Evolutionary conservation across 2,797 vertebrate genomes (phyloP).

Genomic region (Pseudomugil tenellus): DNA sequence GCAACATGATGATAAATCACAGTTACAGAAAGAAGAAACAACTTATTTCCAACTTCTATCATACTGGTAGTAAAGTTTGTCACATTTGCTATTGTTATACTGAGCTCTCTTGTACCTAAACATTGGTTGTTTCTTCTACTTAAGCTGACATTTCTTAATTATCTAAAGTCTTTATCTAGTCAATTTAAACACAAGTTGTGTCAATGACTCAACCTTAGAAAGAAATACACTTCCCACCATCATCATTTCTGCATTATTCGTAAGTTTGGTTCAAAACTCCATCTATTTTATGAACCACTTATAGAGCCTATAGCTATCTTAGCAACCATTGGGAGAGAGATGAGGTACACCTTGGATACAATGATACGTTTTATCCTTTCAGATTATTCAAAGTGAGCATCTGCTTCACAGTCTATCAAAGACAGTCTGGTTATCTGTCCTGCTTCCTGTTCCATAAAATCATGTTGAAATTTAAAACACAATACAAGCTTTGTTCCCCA

Average conservation of each 20-base stretch:
- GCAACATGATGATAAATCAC: constrained; percentile 35
- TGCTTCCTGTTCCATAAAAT: constrained; percentile 44
- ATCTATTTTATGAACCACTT: background rate
- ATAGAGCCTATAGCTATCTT: no score
- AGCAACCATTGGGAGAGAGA: no score
- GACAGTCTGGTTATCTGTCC: no score
- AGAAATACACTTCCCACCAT: background rate
- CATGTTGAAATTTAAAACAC: constrained; percentile 7
- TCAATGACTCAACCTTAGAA: background rate
- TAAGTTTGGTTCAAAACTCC: constrained; percentile 1
- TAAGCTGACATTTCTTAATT: background rate
- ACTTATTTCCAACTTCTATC: background rate
- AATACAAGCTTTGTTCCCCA: background rate
- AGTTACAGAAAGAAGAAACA: constrained; percentile 23
- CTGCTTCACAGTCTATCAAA: background rate
- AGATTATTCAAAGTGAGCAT: constrained; percentile 6
- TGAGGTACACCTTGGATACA: no score
- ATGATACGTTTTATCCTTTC: background rate
- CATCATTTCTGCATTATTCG: background rate
- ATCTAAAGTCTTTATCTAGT: background rate
- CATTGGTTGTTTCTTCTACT: background rate
- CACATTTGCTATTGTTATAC: background rate
- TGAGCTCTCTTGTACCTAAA: background rate
- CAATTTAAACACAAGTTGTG: background rate
- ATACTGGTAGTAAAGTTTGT: constrained; percentile 5